Conservation (phyloP, 2,113 vertebrate genomes). For the Halichoerus grypus region DNA sequence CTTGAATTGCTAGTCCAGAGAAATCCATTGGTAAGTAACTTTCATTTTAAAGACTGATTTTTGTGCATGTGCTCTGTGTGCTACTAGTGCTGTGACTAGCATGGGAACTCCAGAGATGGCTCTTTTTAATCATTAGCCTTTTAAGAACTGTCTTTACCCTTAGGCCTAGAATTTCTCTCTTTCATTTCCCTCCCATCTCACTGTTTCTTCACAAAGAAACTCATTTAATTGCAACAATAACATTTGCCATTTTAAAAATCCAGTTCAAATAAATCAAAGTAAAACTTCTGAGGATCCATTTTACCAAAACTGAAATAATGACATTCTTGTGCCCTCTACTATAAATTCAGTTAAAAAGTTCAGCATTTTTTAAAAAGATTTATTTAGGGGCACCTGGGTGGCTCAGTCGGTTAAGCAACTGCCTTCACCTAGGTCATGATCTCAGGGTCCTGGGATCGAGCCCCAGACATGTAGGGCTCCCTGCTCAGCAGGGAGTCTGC, state of each 20-base stretch:
- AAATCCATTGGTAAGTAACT: neutral
- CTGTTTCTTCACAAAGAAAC: neutral
- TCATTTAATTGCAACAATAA: neutral
- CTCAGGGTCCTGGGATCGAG: neutral
- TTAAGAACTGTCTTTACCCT: neutral
- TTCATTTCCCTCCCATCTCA: neutral
- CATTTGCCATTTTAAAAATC: neutral
- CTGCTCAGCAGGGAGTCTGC: no score
- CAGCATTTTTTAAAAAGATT: neutral
- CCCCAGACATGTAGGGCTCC: no score
- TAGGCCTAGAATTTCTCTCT: neutral
- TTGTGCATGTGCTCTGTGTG: no score
- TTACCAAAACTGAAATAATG: neutral
- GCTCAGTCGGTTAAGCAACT: neutral
- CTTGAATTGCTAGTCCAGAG: neutral
- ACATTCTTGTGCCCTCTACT: neutral
- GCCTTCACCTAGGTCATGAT: neutral
- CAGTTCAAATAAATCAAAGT: neutral
- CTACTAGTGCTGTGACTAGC: neutral
- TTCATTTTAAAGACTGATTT: neutral
- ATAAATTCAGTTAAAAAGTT: neutral
- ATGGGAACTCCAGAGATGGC: neutral
- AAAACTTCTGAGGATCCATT: neutral
- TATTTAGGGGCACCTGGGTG: neutral
- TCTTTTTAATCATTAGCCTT: neutral